Percentiles rank a stretch among this genome's conserved stretches.
phyloP scores from a whole-genome alignment of 2,797 vertebrate genomes.

The Eleutherodactylus coqui region DNA sequence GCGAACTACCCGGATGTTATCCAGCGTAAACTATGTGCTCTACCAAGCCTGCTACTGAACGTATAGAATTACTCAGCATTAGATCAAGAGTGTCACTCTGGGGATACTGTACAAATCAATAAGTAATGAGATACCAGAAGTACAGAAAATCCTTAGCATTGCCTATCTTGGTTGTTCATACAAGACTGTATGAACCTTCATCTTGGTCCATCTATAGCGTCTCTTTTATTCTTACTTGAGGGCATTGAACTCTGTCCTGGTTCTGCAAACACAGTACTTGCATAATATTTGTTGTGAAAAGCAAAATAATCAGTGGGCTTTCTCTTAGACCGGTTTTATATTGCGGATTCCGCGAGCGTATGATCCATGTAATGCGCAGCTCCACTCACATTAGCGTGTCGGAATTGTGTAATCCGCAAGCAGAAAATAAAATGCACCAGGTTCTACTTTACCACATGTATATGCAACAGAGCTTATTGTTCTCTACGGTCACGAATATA shows the following conservation, averaged over 20 bases:
- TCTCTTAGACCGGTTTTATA: too few relatives aligned
- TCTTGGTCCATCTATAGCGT: background rate
- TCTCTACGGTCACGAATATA: too few relatives aligned
- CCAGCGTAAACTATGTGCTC: background rate
- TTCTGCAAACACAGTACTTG: background rate
- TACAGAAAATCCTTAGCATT: background rate
- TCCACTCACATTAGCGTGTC: too few relatives aligned
- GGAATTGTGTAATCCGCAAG: too few relatives aligned
- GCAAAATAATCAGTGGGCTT: background rate
- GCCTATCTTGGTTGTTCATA: background rate
- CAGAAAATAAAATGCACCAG: too few relatives aligned
- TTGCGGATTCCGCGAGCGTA: too few relatives aligned
- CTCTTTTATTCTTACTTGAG: background rate
- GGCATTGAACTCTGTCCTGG: slow-evolving; percentile 14
- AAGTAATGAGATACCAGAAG: background rate
- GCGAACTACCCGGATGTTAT: background rate
- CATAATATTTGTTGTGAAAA: background rate
- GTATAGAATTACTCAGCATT: background rate
- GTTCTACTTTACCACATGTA: too few relatives aligned
- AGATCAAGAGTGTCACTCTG: background rate
- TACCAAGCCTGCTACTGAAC: background rate
- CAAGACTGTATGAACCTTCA: background rate
- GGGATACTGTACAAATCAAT: background rate
- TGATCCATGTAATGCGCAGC: too few relatives aligned
- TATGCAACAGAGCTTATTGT: too few relatives aligned